A percentile compares a stretch with the other conserved stretches of the same genome.
These are phyloP conservation scores for Ceyx cyanopectus DNA, from an alignment of 2,113 vertebrate genomes.

Conservation along the genomic window DNA sequence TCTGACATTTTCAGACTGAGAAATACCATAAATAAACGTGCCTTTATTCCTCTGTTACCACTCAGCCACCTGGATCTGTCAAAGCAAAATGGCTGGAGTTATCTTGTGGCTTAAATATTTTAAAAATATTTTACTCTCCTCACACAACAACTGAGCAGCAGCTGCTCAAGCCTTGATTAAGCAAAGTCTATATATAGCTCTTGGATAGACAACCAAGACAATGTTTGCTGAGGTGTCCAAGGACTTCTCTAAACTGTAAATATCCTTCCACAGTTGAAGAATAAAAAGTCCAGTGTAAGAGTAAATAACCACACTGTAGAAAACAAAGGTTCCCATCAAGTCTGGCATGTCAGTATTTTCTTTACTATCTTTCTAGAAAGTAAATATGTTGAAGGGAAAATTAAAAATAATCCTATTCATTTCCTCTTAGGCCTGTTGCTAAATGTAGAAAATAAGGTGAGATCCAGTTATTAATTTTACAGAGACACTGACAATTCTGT, in stretches of 20 bases:
- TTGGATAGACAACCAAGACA: background rate
- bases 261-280: background rate
- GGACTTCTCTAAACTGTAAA: conserved; percentile 6
- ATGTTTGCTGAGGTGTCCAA: conserved; percentile 28
- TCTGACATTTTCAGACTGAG: background rate
- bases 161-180: background rate
- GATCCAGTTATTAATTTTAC: background rate
- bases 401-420: background rate
- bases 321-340: background rate
- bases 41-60: background rate
- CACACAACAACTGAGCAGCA: background rate
- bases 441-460: background rate
- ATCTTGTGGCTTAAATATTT: background rate
- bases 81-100: background rate
- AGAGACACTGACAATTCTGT: background rate
- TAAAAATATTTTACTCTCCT: conserved; percentile 8
- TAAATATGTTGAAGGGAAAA: background rate
- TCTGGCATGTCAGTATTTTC: background rate
- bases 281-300: background rate
- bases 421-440: background rate
- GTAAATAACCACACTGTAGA: background rate
- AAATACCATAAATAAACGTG: background rate
- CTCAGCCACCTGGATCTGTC: background rate
- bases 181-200: conserved; percentile 14
- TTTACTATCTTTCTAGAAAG: background rate